phyloP scores from a whole-genome alignment of 2,797 vertebrate species.

The Psittacula derbiana region DNA sequence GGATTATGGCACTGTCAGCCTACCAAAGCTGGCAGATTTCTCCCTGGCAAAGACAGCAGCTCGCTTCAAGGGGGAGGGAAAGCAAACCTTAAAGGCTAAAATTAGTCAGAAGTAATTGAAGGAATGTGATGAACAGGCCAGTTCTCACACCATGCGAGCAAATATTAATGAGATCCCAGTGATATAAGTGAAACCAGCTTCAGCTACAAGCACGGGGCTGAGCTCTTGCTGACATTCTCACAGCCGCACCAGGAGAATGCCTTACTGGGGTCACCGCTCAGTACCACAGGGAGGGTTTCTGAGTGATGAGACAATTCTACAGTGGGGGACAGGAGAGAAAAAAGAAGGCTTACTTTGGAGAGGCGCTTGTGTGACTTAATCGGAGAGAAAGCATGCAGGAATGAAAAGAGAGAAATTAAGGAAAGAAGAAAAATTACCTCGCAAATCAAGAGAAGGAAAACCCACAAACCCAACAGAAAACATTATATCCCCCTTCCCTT shows the following conservation, averaged over 20 bases:
- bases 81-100: background rate
- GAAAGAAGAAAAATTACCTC: constrained; percentile 78
- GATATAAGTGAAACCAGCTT: constrained; percentile 67
- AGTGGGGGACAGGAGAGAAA: constrained; percentile 57
- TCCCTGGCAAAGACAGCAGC: background rate
- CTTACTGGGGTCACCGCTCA: constrained; percentile 9
- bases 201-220: constrained; percentile 47
- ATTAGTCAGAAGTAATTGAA: background rate
- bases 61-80: background rate
- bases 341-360: constrained; percentile 94
- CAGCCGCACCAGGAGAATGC: constrained; percentile 50
- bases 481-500: background rate
- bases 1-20: background rate
- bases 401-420: constrained; percentile 89
- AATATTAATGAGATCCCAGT: constrained; percentile 27
- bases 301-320: constrained; percentile 56
- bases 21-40: background rate
- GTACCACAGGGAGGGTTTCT: background rate
- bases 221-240: constrained; percentile 52
- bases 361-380: constrained; percentile 97
- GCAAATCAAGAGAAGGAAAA: constrained; percentile 51
- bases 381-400: constrained; percentile 85
- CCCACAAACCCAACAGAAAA: constrained; percentile 58
- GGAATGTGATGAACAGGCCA: background rate
- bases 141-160: constrained; percentile 30